Base-by-base conservation (phyloP, 2,797 vertebrate genomes). In the Myoxocephalus aenaeus region DNA sequence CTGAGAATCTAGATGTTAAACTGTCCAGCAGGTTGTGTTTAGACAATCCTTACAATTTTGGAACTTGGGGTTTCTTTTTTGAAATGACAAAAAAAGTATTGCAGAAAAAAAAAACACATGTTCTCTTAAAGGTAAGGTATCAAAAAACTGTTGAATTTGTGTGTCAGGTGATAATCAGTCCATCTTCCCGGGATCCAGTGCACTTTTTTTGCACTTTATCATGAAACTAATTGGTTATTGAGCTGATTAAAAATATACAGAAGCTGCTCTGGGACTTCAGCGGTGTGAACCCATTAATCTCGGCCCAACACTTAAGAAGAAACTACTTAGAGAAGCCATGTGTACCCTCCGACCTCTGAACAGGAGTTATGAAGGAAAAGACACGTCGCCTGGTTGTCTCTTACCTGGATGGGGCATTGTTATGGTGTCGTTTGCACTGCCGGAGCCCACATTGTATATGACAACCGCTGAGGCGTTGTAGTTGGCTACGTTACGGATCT, bases 361-460 rank as follows among this genome's bases (percentile, higher is more conserved):
- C 56, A 29, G 34, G 10, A 36, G 1, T 5, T 15, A 2, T 20
- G 53, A 9, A 13, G 22, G 3, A 46, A 9, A 38, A 20, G 7
- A 25, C n/a, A 11, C 15, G 36, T 2, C 11, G 76, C 36, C 48
- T 20, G 44, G 29, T 10, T 2, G 36, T 10, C 42, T 71, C 96
- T 95, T 92, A 99, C 98, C 98, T 93, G 95, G 92, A 82, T 99
- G 96, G 70, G 96, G 86, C 97, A 99, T 99, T 27, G 97, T 99
- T 82, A 97, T 95, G 89, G 98, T 99, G 84, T 98, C 96, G 87
- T 98, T 99, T 87, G 94, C 92, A 82, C 93, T 95, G 86, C 85
- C 80, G 90, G 96, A 95, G 67, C 96, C 97, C 94, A 95, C 57
- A 75, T 99, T 99, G 92, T 97, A 99, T 63, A 99, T 96, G 83